Evolutionary conservation across 2,797 vertebrate genomes (phyloP).

Genomic region (Hydrocynus forskahlii): DNA sequence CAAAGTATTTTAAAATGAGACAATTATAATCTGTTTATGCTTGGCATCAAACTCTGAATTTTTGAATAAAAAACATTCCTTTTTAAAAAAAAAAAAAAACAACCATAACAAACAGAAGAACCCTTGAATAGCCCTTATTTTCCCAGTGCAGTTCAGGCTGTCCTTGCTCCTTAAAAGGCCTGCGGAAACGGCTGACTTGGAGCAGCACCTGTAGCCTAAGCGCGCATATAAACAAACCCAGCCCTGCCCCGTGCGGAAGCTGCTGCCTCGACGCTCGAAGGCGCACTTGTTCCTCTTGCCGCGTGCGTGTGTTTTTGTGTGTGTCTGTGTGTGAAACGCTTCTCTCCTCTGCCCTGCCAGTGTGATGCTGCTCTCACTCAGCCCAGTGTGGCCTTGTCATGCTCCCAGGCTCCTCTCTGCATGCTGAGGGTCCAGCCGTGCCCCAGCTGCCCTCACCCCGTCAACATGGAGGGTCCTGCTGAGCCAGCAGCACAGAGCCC

Average conservation of each 20-base stretch:
- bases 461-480: slow-evolving; percentile 83
- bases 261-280: slow-evolving; percentile 37
- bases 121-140: not conserved
- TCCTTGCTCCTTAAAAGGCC: not conserved
- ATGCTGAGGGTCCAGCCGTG: slow-evolving; percentile 95
- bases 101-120: too few relatives aligned
- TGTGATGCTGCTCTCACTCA: slow-evolving; percentile 97
- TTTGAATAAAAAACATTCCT: slow-evolving; percentile 13
- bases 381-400: slow-evolving; percentile 75
- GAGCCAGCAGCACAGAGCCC: slow-evolving; percentile 61
- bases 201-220: slow-evolving; percentile 45
- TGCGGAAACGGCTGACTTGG: slow-evolving; percentile 42
- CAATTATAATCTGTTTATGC: slow-evolving; percentile 47
- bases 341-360: slow-evolving; percentile 67
- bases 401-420: slow-evolving; percentile 93
- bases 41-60: not conserved
- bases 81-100: slow-evolving; percentile 8
- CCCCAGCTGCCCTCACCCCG: slow-evolving; percentile 83
- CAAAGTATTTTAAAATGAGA: not conserved
- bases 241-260: slow-evolving; percentile 44
- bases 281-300: slow-evolving; percentile 52
- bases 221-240: slow-evolving; percentile 38
- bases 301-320: slow-evolving; percentile 31
- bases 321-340: slow-evolving; percentile 4
- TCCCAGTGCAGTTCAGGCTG: not conserved